Base-by-base conservation (phyloP, 1,140 invertebrate species). In the Ostrea edulis region DNA sequence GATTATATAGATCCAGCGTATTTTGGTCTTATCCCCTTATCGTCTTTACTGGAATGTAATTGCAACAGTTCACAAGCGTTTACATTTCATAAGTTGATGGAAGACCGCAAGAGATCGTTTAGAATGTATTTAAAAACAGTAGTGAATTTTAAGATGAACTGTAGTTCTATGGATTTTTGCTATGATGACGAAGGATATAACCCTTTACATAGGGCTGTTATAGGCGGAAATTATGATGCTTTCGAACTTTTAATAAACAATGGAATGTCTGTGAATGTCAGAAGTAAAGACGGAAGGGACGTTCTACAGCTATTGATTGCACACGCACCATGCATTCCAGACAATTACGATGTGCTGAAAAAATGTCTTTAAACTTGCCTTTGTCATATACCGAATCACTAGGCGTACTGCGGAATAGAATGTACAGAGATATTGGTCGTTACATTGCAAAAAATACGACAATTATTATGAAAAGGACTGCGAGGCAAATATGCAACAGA, bases 241-340 rank as follows among this genome's bases (percentile, higher is more conserved):
- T 62, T 62, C 20, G 17, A 20, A 62, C 20, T 20, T 62, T 5
- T 62, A 5, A 7, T 62, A 20, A 1, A 17, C 14, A 62, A 17
- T 62, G 55, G 55, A n/a, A 62, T 62, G 55, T 62, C 55, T 62
- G n/a, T 62, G n/a, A 62, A 62, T 62, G 55, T 62, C 17, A 62
- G 20, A 62, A 62, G 14, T n/a, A 62, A 20, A n/a, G 12, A 20
- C 14, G 17, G 17, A 1, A 62, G 17, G n/a, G 55, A 62, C 14
- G 20, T 62, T 20, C 20, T 62, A 17, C 14, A 62, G 1, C 20
- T 62, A n/a, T 5, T 20, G 20, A 20, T 62, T 62, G 55, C 17
- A 5, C 20, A 20, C 14, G 14, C 12, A n/a, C 55, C 12, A 7
- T 62, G 55, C 17, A n/a, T 17, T 20, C 14, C 55, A 2, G 55